A percentile compares a stretch with the other conserved stretches of the same genome.
Conservation (phyloP, 2,113 vertebrate species). For the Halcyon malimbica region DNA sequence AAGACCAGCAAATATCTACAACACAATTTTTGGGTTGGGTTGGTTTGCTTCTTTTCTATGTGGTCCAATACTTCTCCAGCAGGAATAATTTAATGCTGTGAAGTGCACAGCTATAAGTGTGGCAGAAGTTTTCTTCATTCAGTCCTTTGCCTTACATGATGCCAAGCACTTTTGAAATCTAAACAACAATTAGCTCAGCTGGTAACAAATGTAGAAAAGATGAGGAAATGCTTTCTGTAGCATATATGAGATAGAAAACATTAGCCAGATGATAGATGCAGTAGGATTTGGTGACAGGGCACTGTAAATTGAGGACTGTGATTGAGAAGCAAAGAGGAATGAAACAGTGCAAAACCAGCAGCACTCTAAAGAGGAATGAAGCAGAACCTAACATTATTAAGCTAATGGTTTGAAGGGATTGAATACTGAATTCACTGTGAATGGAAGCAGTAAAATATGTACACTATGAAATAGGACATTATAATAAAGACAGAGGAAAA, state of each 20-base stretch:
- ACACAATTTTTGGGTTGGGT: not conserved
- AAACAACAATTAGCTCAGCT: not conserved
- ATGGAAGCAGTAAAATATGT: slow-evolving; percentile 26
- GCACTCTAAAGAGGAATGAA: not conserved
- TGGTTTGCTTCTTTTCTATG: not conserved
- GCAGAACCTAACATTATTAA: slow-evolving; percentile 51
- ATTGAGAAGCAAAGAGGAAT: slow-evolving; percentile 13
- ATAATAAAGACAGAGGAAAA: slow-evolving; percentile 9
- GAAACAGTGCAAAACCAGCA: not conserved
- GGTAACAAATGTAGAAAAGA: not conserved
- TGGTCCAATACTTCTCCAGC: not conserved
- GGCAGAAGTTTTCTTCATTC: not conserved
- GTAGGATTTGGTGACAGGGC: not conserved
- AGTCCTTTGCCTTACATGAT: not conserved
- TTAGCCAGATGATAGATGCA: not conserved
- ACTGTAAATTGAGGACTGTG: not conserved
- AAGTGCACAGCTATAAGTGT: not conserved
- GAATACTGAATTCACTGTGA: slow-evolving; percentile 20
- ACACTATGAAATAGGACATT: not conserved
- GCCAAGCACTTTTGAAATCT: not conserved
- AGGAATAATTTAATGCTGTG: not conserved
- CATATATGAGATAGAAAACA: not conserved
- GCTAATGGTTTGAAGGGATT: slow-evolving; percentile 17
- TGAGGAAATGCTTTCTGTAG: not conserved
- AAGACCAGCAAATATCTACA: not conserved